These are phyloP conservation scores for Bovichtus variegatus DNA, from an alignment of 2,797 vertebrate species.

Conservation along the genomic window DNA sequence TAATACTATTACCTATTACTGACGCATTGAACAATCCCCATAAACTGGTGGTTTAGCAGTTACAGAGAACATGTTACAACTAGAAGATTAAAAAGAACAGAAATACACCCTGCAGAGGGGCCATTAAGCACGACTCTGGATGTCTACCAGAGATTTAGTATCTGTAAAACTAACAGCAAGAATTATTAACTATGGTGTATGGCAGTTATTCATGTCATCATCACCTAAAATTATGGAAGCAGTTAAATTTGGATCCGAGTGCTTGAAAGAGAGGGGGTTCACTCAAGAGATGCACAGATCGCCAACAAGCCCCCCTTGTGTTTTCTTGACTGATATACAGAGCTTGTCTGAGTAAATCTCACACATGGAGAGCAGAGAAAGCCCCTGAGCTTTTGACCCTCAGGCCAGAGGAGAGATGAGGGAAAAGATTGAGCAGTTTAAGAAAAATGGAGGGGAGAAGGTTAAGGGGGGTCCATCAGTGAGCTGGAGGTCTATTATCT, in stretches of 20 bases:
- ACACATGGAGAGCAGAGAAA: slow-evolving; percentile 26
- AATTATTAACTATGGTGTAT: neutral
- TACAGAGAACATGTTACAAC: slow-evolving; percentile 10
- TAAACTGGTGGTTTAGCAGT: neutral
- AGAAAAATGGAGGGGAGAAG: slow-evolving; percentile 19
- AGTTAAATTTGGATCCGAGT: neutral
- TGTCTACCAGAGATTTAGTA: slow-evolving; percentile 1
- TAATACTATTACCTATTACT: slow-evolving; percentile 1
- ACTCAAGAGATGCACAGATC: neutral
- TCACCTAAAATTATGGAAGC: neutral
- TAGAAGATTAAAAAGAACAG: slow-evolving; percentile 22
- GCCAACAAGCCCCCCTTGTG: slow-evolving; percentile 1
- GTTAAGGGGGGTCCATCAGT: slow-evolving; percentile 24
- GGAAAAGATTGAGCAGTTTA: neutral
- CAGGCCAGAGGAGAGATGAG: neutral
- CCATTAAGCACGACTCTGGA: neutral
- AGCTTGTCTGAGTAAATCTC: slow-evolving; percentile 28
- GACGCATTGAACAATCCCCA: neutral
- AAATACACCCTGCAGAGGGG: neutral
- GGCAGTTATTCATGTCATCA: neutral
- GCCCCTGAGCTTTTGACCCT: slow-evolving; percentile 35
- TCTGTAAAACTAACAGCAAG: neutral
- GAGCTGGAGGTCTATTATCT: slow-evolving; percentile 42
- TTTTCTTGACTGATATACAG: slow-evolving; percentile 23
- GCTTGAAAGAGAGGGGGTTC: slow-evolving; percentile 10